Evolutionary conservation across 2,888 invertebrate genomes (phyloP), one percentile per base, ranked within the genome.

Genomic region (Philereme transversata): DNA sequence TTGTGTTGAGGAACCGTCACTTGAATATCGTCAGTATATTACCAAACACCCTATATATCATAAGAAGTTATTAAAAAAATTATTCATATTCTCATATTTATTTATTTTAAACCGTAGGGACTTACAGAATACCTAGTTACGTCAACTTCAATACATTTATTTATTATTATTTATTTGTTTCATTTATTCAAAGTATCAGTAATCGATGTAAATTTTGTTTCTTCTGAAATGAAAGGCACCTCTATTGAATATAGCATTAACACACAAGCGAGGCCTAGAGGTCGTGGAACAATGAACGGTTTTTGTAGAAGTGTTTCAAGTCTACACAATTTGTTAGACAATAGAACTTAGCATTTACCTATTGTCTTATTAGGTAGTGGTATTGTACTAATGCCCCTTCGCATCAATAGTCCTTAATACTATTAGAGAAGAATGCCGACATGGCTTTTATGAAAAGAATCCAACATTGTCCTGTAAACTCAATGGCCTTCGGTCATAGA

Each of bases 331-430:
- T 51, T 56, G 49, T 50, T 52, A 48, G 35, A 57, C 51, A 57
- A 51, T 51, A 51, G 40, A 55, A 51, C 46, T n/a, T 43, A 45
- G 22, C 45, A 7, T 38, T 10, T 33, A 48, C 45, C 41, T 51
- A 50, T 50, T 57, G 48, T 43, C 57, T n/a, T 51, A 57, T 22
- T 22, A 22, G 22, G 22, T 22, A 22, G 22, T 22, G 57, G 36
- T 57, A 57, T 60, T 47, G 65, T 60, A 48, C 57, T 60, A 54
- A 60, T 48, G 54, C 60, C 60, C 62, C 51, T 48, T 53, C 53
- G 63, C 53, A 60, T 57, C 41, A 35, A 45, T 35, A 35, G 40
- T 40, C 6, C 6, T 40, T 38, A n/a, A n/a, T n/a, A n/a, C n/a
- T n/a, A 38, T 7, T 38, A 38, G 5, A 38, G 36, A 38, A 4